Evolutionary conservation across 2,797 vertebrate species (phyloP).

Genomic region (Pogonophryne albipinna): DNA sequence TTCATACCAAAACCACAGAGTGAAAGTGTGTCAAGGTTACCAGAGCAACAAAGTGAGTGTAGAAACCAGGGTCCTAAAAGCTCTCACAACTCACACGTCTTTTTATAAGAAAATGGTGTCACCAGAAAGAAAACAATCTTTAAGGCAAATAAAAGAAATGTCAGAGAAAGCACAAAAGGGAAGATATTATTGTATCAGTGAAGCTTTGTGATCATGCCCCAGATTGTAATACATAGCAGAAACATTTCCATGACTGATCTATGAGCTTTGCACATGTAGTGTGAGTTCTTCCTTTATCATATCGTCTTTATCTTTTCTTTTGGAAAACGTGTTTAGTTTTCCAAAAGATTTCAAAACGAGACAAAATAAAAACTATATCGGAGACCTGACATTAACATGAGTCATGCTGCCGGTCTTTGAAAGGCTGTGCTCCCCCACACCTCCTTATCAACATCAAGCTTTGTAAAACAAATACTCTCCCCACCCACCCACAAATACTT

Average conservation of each 20-base stretch:
- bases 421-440: background rate
- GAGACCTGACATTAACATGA: constrained; percentile 7
- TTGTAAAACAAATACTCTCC: constrained; percentile 39
- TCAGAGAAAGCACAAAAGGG: background rate
- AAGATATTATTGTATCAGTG: background rate
- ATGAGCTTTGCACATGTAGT: background rate
- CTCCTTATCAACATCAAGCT: constrained; percentile 35
- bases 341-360: background rate
- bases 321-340: background rate
- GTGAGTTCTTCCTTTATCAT: background rate
- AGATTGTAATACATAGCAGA: background rate
- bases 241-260: background rate
- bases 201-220: background rate
- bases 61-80: background rate
- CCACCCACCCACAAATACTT: constrained; percentile 18
- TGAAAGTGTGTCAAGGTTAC: background rate
- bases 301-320: background rate
- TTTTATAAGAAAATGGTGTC: background rate
- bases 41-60: background rate
- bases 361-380: background rate
- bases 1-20: background rate
- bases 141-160: background rate
- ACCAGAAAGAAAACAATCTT: background rate
- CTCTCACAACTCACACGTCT: background rate
- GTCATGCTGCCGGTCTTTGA: background rate